These are phyloP conservation scores for Cepaea nemoralis DNA, from an alignment of 1,140 invertebrate genomes.

Conservation along the genomic window DNA sequence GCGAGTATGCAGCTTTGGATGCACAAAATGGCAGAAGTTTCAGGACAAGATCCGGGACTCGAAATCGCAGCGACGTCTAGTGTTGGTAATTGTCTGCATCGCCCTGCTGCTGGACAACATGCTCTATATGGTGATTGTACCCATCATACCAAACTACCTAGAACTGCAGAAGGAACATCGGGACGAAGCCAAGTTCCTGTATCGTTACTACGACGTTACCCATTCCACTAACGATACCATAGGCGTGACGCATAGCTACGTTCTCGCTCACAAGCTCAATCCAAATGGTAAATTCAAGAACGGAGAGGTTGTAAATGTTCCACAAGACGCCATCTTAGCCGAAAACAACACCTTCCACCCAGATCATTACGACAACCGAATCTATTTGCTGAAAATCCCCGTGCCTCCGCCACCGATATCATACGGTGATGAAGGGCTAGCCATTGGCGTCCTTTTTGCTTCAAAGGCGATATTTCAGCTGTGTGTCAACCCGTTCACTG, in stretches of 20 bases:
- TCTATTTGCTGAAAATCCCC: conserved; percentile 35
- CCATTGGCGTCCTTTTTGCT: conserved; percentile 96
- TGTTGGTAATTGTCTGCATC: conserved; percentile 96
- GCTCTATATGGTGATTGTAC: conserved; percentile 99
- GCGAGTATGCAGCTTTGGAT: background rate
- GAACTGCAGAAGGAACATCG: conserved; percentile 81
- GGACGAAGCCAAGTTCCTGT: conserved; percentile 38
- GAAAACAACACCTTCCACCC: conserved; percentile 21
- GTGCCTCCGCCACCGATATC: conserved; percentile 60
- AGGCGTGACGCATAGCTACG: conserved; percentile 26
- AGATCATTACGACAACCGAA: conserved; percentile 34
- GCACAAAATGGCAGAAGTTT: conserved; percentile 70
- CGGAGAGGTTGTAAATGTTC: conserved; percentile 22
- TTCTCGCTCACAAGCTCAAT: conserved; percentile 28
- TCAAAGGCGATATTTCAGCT: conserved; percentile 99
- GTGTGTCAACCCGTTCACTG: conserved; percentile 99
- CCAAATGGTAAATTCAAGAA: conserved; percentile 4
- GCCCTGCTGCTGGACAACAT: conserved; percentile 85
- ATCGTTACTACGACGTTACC: conserved; percentile 28
- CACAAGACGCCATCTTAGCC: conserved; percentile 20
- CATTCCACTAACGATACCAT: background rate
- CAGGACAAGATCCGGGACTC: conserved; percentile 93
- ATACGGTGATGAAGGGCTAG: conserved; percentile 92
- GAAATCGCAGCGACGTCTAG: conserved; percentile 87
- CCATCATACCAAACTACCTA: conserved; percentile 97